These are phyloP conservation scores for Zaprionus lineosus DNA, from an alignment of 2,888 invertebrate species.

Conservation along the genomic window DNA sequence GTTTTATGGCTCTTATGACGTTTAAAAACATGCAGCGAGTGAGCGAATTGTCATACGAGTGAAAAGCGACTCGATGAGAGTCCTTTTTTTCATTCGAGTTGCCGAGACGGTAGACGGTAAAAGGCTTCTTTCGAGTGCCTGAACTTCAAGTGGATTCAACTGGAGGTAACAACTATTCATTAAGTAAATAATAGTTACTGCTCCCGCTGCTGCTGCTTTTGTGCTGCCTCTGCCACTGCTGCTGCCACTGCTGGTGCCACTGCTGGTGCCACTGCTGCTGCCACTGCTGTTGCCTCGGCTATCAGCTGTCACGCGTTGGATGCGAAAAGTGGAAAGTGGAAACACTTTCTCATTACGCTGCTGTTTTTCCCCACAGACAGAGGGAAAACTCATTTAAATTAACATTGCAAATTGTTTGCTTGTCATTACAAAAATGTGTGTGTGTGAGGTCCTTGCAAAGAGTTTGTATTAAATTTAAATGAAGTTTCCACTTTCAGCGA, in stretches of 20 bases:
- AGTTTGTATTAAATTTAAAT: too few relatives aligned
- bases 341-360: neutral
- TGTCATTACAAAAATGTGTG: too few relatives aligned
- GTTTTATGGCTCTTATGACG: slow-evolving; percentile 43
- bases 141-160: slow-evolving; percentile 3
- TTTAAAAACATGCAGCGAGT: slow-evolving; percentile 16
- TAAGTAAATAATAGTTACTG: neutral
- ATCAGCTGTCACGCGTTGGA: neutral
- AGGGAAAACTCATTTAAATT: slow-evolving; percentile 50
- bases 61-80: slow-evolving; percentile 13
- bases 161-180: slow-evolving; percentile 10
- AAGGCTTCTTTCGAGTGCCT: slow-evolving; percentile 17
- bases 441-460: too few relatives aligned
- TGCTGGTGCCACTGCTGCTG: too few relatives aligned
- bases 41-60: slow-evolving; percentile 28
- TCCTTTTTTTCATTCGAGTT: too few relatives aligned
- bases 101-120: slow-evolving; percentile 12
- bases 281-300: too few relatives aligned
- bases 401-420: slow-evolving; percentile 41
- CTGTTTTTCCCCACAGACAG: slow-evolving; percentile 5
- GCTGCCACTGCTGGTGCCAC: too few relatives aligned
- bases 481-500: too few relatives aligned
- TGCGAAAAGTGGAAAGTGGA: too few relatives aligned
- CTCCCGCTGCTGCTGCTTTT: too few relatives aligned
- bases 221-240: too few relatives aligned